Evolutionary conservation across 2,113 vertebrate genomes (phyloP), one percentile per base, ranked within the genome.

Genomic region (Ifrita kowaldi): DNA sequence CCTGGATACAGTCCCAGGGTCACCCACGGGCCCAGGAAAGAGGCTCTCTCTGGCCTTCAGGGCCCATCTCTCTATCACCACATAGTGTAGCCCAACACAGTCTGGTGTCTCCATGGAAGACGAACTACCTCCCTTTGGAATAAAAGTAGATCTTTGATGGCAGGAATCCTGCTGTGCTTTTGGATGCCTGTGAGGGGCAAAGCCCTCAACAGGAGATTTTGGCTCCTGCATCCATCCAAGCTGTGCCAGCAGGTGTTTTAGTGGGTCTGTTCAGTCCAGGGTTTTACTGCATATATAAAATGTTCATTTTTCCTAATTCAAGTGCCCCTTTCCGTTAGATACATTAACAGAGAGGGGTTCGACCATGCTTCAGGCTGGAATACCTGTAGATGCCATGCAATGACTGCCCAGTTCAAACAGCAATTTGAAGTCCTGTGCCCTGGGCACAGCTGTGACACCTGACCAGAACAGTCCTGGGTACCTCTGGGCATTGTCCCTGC

Each of bases 321-420:
- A 47, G 16, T 22, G 11, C 26, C 15, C 47, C 12, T 63, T 76
- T 70, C 24, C 52, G 24, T 59, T 50, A 76, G n/a, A 26, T 3
- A 35, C 1, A 2, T 37, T 68, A 42, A 44, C 37, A 63, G 64
- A 83, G 35, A 64, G 14, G 7, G 5, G 1, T 15, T 62, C 0
- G 0, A 32, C 80, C 10, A 2, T 39, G 21, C 14, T 75, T 16
- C 59, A 65, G 21, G 16, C 28, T 73, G 56, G 39, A 75, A 37
- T 8, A 50, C 6, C 28, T 56, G 52, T 12, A 69, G 50, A 35
- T 62, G n/a, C n/a, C 10, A 11, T 3, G 6, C 42, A 63, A 5
- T 28, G 39, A 9, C 21, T 90, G 8, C 37, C 21, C 23, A 46
- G 35, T 70, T 60, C 65, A 62, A 64, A 70, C 19, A 74, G 3